phyloP scores from a whole-genome alignment of 2,888 invertebrate species.

The Lasius platythorax region DNA sequence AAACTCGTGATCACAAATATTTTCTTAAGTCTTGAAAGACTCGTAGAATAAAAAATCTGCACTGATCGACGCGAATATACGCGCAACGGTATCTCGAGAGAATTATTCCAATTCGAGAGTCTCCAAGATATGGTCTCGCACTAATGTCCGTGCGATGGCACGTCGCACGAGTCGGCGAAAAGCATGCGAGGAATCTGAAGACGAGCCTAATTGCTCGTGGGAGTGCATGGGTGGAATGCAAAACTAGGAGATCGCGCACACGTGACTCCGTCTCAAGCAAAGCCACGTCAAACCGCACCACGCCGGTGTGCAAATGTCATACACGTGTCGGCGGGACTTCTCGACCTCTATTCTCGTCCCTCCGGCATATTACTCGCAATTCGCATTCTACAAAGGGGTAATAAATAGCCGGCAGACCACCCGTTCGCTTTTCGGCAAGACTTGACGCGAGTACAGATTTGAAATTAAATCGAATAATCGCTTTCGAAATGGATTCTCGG shows the following conservation, averaged over 20 bases:
- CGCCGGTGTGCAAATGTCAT: slow-evolving; percentile 68
- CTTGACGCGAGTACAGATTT: slow-evolving; percentile 18
- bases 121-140: slow-evolving; percentile 51
- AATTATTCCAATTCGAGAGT: slow-evolving; percentile 57
- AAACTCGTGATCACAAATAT: background rate
- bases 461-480: slow-evolving; percentile 17
- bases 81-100: slow-evolving; percentile 54
- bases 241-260: slow-evolving; percentile 68
- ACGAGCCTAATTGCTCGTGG: slow-evolving; percentile 72
- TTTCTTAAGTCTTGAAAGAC: slow-evolving; percentile 4
- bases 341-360: slow-evolving; percentile 39
- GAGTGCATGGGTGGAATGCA: slow-evolving; percentile 75
- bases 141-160: slow-evolving; percentile 56
- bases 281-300: slow-evolving; percentile 38
- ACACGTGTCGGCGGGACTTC: slow-evolving; percentile 64
- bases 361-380: slow-evolving; percentile 33
- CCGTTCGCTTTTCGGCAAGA: background rate
- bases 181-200: slow-evolving; percentile 68
- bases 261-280: slow-evolving; percentile 39
- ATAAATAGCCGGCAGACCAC: slow-evolving; percentile 12
- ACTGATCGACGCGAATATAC: slow-evolving; percentile 8
- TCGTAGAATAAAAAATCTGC: slow-evolving; percentile 1
- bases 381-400: slow-evolving; percentile 40
- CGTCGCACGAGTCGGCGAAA: slow-evolving; percentile 57
- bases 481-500: background rate